Conservation (phyloP, 2,797 vertebrate species). For the Hafferia zeledoni region DNA sequence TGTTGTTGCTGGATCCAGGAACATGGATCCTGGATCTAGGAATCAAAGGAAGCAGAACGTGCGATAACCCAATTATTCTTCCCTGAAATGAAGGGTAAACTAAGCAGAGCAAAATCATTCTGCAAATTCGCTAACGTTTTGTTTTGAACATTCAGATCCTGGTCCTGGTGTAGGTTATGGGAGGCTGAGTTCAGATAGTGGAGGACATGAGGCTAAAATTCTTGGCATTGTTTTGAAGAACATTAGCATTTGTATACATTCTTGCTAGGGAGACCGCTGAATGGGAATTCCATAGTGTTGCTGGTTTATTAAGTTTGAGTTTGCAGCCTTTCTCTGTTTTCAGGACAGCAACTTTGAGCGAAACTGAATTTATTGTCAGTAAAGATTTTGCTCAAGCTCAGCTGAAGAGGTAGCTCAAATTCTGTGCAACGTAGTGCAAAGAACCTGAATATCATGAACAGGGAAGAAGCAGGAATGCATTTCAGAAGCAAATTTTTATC, state of each 20-base stretch:
- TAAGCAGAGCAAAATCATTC: background rate
- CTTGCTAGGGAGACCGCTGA: background rate
- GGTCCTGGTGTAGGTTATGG: background rate
- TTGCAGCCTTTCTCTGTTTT: background rate
- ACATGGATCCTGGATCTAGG: background rate
- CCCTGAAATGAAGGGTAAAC: background rate
- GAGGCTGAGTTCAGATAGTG: background rate
- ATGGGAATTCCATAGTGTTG: background rate
- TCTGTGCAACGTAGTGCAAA: background rate
- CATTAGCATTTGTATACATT: background rate
- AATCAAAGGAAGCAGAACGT: background rate
- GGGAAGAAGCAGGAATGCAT: background rate
- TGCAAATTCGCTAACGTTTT: background rate
- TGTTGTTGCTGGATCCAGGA: background rate
- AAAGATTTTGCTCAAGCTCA: background rate
- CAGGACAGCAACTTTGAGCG: background rate
- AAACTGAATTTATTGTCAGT: background rate
- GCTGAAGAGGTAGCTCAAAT: background rate
- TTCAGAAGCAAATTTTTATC: background rate
- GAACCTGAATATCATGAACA: background rate
- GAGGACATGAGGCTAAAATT: background rate
- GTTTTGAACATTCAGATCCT: background rate
- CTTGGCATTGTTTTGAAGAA: background rate
- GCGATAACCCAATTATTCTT: background rate
- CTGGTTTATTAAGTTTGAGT: background rate